These are phyloP conservation scores for Acleris emargana DNA, from an alignment of 2,888 invertebrate genomes.

Conservation along the genomic window DNA sequence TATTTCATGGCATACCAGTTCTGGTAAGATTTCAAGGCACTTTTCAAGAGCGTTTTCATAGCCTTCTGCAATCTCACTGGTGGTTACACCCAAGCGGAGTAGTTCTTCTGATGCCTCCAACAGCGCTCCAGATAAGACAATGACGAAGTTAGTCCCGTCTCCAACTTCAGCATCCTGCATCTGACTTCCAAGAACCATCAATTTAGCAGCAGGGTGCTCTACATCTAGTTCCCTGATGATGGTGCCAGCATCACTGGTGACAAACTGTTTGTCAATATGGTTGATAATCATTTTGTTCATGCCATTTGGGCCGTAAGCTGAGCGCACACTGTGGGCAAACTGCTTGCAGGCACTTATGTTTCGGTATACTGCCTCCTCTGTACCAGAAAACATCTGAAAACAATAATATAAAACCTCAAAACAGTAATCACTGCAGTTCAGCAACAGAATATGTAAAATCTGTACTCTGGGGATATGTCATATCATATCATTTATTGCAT, in stretches of 20 bases:
- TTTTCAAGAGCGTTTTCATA: conserved; percentile 96
- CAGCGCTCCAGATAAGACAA: conserved; percentile 96
- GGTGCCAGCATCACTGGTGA: conserved; percentile 99
- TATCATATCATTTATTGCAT: no score
- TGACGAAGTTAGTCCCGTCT: conserved; percentile 99
- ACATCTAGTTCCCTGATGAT: conserved; percentile 98
- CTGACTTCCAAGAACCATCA: conserved; percentile 97
- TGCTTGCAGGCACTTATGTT: conserved; percentile 98
- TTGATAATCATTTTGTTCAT: conserved; percentile 99
- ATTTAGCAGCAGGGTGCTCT: conserved; percentile 98
- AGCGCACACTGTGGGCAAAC: conserved; percentile 95
- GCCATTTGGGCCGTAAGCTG: conserved; percentile 99
- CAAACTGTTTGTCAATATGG: conserved; percentile 98
- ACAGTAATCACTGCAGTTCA: background rate
- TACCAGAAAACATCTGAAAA: conserved; percentile 90
- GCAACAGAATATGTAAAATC: background rate
- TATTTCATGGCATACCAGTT: conserved; percentile 90
- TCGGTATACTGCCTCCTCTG: conserved; percentile 98
- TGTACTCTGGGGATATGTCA: background rate
- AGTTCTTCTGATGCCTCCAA: conserved; percentile 96
- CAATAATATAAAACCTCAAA: background rate
- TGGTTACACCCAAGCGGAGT: conserved; percentile 96
- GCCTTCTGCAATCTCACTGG: conserved; percentile 97
- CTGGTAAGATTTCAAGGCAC: conserved; percentile 94
- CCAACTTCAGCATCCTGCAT: conserved; percentile 99